Evolutionary conservation across 2,888 invertebrate genomes (phyloP).

Genomic region (Lepidonotus clava): DNA sequence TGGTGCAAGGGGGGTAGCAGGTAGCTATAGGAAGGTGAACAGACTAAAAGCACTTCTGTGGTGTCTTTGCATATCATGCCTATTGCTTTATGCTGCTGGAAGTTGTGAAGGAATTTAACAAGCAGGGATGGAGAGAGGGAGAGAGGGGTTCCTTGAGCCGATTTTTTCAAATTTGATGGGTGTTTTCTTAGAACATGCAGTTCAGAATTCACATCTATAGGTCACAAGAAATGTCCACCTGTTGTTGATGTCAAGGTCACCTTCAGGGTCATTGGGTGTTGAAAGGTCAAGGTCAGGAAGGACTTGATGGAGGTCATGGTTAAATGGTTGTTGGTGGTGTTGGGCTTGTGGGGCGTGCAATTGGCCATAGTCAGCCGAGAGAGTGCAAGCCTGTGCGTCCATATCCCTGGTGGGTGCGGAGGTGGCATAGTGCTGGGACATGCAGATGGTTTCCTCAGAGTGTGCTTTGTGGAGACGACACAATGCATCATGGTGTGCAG

Average conservation of each 20-base stretch:
- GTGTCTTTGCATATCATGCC: background rate
- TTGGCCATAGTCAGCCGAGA: background rate
- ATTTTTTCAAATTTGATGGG: background rate
- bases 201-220: slow-evolving; percentile 49
- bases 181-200: slow-evolving; percentile 9
- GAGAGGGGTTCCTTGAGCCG: background rate
- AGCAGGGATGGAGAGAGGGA: background rate
- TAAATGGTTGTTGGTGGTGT: background rate
- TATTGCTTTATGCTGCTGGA: background rate
- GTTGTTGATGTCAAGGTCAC: slow-evolving; percentile 50
- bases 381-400: background rate
- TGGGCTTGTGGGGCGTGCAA: background rate
- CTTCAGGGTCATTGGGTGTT: background rate
- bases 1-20: background rate
- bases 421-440: background rate
- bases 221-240: slow-evolving; percentile 48
- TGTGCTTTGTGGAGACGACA: background rate
- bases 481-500: background rate
- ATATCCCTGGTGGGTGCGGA: background rate
- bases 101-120: too few species aligned
- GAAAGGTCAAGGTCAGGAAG: slow-evolving; percentile 28
- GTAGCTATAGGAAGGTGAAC: background rate
- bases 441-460: slow-evolving; percentile 23
- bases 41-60: background rate
- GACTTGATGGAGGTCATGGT: slow-evolving; percentile 13